Base-by-base conservation (phyloP, 2,113 vertebrate species). In the Furnarius figulus region DNA sequence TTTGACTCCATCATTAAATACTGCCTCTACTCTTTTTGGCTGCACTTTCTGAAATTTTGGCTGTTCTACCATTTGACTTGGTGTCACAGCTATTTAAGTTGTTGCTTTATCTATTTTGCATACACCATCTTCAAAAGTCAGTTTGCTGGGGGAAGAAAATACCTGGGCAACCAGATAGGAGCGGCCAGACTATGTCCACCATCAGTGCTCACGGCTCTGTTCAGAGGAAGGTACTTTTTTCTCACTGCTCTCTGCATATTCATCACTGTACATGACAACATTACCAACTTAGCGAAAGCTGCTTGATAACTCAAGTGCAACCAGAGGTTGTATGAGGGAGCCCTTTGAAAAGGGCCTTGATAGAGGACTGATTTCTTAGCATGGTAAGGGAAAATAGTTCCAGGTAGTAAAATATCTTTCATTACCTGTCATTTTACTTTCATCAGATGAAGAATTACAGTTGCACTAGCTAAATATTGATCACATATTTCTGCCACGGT, bases 401-500 rank as follows among this genome's bases (percentile, higher is more conserved):
- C 61, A 75, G 15, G 67, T n/a, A 75, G 16, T n/a, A 86, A 80
- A 88, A 40, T n/a, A 61, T 13, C 3, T 90, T 85, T 88, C 15
- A 67, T 77, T 81, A 46, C 35, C 19, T 53, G 50, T 81, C 52
- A 58, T 46, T 82, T 82, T 85, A 66, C 46, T 78, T 87, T 53
- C 31, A 87, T 70, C 82, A 86, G 61, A 86, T 68, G 61, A 95
- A 56, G 22, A 86, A 95, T 84, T 83, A 71, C 30, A 39, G 25
- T 18, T 83, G 66, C 39, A 70, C 33, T 62, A 83, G 18, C 27
- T 73, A 55, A 88, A 87, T 83, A 94, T 5, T 39, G 63, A 85
- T 91, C 63, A 22, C 31, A 3, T 71, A 77, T 71, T 91, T 87
- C 67, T 90, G 74, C 30, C 73, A 71, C 0, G 0, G 52, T 78